Evolutionary conservation across 2,888 invertebrate genomes (phyloP).

Genomic region (Pachliopta kotzebuea): DNA sequence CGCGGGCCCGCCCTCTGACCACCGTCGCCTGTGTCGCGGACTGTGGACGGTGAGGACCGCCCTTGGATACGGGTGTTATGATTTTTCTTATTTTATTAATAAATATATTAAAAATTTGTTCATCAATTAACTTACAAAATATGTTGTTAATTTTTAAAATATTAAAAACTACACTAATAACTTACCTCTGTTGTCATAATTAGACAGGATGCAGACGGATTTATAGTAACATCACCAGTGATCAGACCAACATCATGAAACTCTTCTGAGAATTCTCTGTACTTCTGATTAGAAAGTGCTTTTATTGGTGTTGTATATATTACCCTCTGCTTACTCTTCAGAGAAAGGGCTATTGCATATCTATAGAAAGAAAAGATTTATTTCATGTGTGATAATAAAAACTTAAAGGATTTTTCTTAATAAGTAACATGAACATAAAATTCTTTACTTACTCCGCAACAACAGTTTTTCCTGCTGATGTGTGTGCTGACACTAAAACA

Average conservation of each 20-base stretch:
- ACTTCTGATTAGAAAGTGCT: slow-evolving; percentile 99
- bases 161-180: not conserved
- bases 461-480: slow-evolving; percentile 99
- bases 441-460: slow-evolving; percentile 93
- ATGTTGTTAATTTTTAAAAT: not conserved
- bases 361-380: slow-evolving; percentile 53
- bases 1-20: too few relatives aligned
- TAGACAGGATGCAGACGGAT: slow-evolving; percentile 97
- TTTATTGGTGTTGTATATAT: slow-evolving; percentile 99
- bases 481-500: slow-evolving; percentile 99
- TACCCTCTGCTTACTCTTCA: slow-evolving; percentile 96
- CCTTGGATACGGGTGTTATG: too few relatives aligned
- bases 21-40: too few relatives aligned
- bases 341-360: slow-evolving; percentile 96
- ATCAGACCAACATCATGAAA: slow-evolving; percentile 98
- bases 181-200: slow-evolving; percentile 99
- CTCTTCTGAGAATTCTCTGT: slow-evolving; percentile 97
- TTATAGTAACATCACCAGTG: slow-evolving; percentile 99
- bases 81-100: too few relatives aligned
- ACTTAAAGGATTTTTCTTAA: too few relatives aligned
- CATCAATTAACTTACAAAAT: too few relatives aligned
- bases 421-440: too few relatives aligned
- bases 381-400: not conserved
- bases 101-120: too few relatives aligned
- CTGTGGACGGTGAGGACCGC: too few relatives aligned